Evolutionary conservation across 2,797 vertebrate genomes (phyloP).

Genomic region (Halcyon smyrnensis): DNA sequence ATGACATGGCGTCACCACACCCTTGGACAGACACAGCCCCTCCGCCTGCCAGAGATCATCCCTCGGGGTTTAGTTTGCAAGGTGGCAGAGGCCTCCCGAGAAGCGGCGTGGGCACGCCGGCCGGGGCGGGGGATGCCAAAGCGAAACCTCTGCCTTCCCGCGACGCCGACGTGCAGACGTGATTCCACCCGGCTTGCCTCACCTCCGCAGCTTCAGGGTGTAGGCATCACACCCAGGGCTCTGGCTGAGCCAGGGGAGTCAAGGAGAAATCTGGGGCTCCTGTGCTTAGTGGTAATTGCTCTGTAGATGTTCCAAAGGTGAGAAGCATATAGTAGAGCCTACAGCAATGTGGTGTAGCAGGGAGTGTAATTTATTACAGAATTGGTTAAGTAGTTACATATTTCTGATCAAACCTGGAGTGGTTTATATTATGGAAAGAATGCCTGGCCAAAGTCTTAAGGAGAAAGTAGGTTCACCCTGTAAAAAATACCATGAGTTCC

Average conservation of each 20-base stretch:
- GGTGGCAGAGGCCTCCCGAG: not conserved
- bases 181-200: not conserved
- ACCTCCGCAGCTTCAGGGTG: rapidly evolving
- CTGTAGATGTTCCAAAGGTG: not conserved
- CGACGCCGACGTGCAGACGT: rapidly evolving
- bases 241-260: not conserved
- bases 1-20: not conserved
- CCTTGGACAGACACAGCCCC: not conserved
- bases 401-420: not conserved
- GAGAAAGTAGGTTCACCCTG: not conserved
- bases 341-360: not conserved
- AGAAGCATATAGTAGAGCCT: not conserved
- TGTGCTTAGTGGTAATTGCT: not conserved
- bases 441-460: not conserved
- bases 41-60: not conserved
- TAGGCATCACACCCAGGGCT: not conserved
- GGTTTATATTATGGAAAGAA: not conserved
- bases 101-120: not conserved
- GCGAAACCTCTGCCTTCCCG: not conserved
- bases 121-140: not conserved
- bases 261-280: not conserved
- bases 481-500: not conserved
- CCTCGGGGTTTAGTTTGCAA: rapidly evolving
- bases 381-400: not conserved
- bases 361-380: not conserved